A percentile compares a stretch with the other conserved stretches of the same genome.
Conservation (phyloP, 2,113 vertebrate species). For the Solea senegalensis region DNA sequence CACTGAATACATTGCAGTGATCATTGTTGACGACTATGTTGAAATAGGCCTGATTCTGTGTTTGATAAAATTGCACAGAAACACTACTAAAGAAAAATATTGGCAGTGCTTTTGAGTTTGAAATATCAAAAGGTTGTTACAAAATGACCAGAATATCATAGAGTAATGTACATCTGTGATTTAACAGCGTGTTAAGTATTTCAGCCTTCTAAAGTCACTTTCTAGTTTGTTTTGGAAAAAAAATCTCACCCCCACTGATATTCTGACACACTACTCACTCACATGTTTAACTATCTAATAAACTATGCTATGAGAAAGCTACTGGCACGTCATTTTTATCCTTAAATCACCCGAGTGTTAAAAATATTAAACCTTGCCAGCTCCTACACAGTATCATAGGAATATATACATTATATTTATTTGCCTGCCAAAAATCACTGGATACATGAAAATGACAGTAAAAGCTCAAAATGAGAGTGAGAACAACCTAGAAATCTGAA, state of each 20-base stretch:
- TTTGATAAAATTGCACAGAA: not conserved
- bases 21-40: not conserved
- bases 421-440: not conserved
- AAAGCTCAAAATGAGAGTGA: not conserved
- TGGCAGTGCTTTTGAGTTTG: not conserved
- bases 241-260: not conserved
- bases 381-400: not conserved
- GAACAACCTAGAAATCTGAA: not conserved
- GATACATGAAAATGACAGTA: not conserved
- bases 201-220: conserved; percentile 6
- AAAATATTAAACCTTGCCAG: not conserved
- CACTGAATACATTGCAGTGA: too few species aligned
- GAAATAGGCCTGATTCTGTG: not conserved
- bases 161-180: conserved; percentile 21
- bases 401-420: too few species aligned
- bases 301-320: not conserved
- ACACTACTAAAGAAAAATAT: not conserved
- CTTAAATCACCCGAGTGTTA: conserved; percentile 1
- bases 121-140: conserved; percentile 2
- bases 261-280: conserved; percentile 28
- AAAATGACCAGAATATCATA: conserved; percentile 2
- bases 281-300: conserved; percentile 28
- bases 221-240: conserved; percentile 34
- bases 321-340: not conserved
- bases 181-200: conserved; percentile 10